Evolutionary conservation across 2,113 vertebrate species (phyloP).

Genomic region (Tapirus terrestris): DNA sequence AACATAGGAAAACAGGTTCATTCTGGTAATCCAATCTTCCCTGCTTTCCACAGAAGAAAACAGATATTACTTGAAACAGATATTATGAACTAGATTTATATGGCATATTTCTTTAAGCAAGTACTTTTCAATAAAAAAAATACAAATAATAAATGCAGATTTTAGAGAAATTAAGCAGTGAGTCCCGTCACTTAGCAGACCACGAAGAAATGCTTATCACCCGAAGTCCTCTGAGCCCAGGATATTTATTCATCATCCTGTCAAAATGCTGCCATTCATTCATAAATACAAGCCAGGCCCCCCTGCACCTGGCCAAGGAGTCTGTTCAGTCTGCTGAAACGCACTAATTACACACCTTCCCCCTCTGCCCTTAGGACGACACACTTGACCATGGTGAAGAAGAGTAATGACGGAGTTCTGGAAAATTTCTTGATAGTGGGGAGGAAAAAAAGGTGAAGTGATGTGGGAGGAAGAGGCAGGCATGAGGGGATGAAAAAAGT

Average conservation of each 20-base stretch:
- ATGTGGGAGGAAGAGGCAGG: neutral
- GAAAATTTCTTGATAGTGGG: neutral
- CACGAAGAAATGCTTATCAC: constrained; percentile 87
- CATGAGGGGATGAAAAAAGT: neutral
- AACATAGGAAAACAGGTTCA: neutral
- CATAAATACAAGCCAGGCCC: constrained; percentile 91
- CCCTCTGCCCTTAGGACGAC: constrained; percentile 70
- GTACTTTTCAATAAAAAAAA: neutral
- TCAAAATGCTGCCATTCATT: constrained; percentile 93
- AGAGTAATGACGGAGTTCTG: constrained; percentile 70
- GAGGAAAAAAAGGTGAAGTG: no score
- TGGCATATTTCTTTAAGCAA: neutral
- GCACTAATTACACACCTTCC: constrained; percentile 82
- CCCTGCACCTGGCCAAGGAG: constrained; percentile 88
- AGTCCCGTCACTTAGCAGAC: constrained; percentile 87
- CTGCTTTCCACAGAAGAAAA: no score
- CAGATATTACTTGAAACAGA: neutral
- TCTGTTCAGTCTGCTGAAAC: constrained; percentile 81
- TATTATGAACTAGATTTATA: neutral
- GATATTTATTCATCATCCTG: constrained; percentile 90
- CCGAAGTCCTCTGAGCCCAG: constrained; percentile 74
- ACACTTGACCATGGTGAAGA: constrained; percentile 34
- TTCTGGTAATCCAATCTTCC: neutral
- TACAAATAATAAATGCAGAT: neutral
- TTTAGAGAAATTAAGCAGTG: constrained; percentile 73